Evolutionary conservation across 53 echinoderm and acorn worm species (phyloP).

Genomic region (Holothuria scabra): DNA sequence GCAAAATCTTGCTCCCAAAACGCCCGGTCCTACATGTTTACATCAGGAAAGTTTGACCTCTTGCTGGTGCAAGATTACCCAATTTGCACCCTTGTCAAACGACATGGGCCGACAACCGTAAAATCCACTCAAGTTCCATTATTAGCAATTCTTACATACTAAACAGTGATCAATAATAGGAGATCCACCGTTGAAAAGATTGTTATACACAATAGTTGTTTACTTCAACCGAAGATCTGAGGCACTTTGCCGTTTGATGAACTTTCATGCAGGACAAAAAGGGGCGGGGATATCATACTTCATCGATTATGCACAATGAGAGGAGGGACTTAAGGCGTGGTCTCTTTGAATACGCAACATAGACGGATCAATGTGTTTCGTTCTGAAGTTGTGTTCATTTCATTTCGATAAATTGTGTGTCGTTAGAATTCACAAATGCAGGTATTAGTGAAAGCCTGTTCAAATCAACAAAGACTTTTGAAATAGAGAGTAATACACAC

Average conservation of each 20-base stretch:
- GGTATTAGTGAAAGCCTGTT: too few species aligned
- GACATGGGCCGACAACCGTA: too few species aligned
- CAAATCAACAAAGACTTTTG: too few species aligned
- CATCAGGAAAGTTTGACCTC: too few species aligned
- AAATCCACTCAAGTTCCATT: not conserved
- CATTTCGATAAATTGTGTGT: too few species aligned
- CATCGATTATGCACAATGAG: not conserved
- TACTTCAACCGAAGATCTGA: constrained; percentile 5
- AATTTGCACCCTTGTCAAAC: too few species aligned
- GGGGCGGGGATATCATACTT: not conserved
- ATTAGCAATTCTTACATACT: not conserved
- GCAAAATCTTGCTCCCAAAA: too few species aligned
- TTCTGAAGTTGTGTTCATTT: too few species aligned
- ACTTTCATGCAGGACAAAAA: not conserved
- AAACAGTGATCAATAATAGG: constrained; percentile 26
- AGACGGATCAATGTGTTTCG: not conserved
- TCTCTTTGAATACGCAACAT: not conserved
- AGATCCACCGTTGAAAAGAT: not conserved
- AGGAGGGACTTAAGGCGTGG: not conserved
- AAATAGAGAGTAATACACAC: too few species aligned
- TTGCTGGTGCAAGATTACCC: too few species aligned
- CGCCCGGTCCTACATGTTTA: too few species aligned
- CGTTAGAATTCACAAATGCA: too few species aligned
- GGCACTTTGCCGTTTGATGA: constrained; percentile 31
- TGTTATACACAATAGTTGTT: constrained; percentile 20